These are phyloP conservation scores for Drosophila recens DNA, from an alignment of 2,888 invertebrate genomes.

Conservation along the genomic window DNA sequence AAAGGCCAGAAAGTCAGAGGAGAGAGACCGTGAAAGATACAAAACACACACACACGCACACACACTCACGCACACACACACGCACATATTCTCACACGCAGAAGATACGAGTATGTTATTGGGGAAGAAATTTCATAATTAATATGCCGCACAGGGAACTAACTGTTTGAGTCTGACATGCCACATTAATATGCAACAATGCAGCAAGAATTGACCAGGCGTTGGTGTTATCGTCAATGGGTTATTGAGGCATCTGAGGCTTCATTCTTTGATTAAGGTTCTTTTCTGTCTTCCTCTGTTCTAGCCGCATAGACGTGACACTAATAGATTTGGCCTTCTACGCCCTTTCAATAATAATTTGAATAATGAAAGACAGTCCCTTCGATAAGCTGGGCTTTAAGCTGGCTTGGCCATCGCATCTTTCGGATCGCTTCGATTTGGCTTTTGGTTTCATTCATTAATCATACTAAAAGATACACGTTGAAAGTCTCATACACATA, in stretches of 20 bases:
- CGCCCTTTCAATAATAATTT: slow-evolving; percentile 74
- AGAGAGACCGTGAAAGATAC: slow-evolving; percentile 41
- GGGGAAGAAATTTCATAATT: slow-evolving; percentile 74
- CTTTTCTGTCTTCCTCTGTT: slow-evolving; percentile 43
- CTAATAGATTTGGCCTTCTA: slow-evolving; percentile 72
- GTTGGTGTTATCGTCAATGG: slow-evolving; percentile 46
- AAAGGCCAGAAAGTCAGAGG: slow-evolving; percentile 63
- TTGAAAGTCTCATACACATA: slow-evolving; percentile 71
- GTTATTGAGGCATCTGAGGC: slow-evolving; percentile 11
- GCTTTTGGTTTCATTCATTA: slow-evolving; percentile 63
- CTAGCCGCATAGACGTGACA: slow-evolving; percentile 66
- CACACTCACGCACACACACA: not conserved
- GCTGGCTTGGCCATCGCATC: slow-evolving; percentile 31
- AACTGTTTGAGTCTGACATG: slow-evolving; percentile 67
- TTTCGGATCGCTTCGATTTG: slow-evolving; percentile 12
- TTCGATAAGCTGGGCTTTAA: slow-evolving; percentile 45
- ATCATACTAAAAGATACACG: slow-evolving; percentile 66
- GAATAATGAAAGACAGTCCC: slow-evolving; percentile 60
- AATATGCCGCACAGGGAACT: slow-evolving; percentile 76
- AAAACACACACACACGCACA: slow-evolving; percentile 8
- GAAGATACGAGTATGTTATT: slow-evolving; percentile 25
- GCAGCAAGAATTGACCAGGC: slow-evolving; percentile 40
- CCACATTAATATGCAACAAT: slow-evolving; percentile 71
- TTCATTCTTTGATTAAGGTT: not conserved
- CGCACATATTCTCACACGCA: not conserved